Evolutionary conservation across 64 coral and sea anemone genomes (phyloP), one percentile per base, ranked within the genome.

Genomic region (Stichodactyla mertensii): DNA sequence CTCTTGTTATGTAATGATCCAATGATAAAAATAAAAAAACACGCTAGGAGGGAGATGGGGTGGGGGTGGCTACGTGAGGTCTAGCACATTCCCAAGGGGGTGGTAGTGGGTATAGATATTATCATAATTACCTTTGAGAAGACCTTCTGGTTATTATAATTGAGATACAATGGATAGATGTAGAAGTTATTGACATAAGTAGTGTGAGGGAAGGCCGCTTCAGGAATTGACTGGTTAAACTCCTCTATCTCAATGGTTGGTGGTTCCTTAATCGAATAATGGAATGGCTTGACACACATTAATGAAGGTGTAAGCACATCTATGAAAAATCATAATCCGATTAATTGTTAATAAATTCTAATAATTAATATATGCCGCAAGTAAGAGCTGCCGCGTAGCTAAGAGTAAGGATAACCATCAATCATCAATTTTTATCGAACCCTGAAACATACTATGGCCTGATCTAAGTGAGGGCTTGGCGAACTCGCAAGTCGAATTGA

Each of bases 131-230:
- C 96, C 91, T 98, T 98, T 61, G 91, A 87, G 82, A 92, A 98
- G 20, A 92, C 91, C 57, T 98, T 98, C 86, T 98, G 96, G 67
- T 87, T 98, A 52, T 88, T 92, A 64, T 88, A 98, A 86, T 92
- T 98, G 57, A 98, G 86, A 15, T 89, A 85, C 19, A 94, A 71
- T 6, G 96, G 96, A 58, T 98, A 98, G 45, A 98, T 85, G 26
- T 92, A 98, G 13, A 98, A 84, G 81, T 98, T 94, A 79, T 98
- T 98, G 22, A 92, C 88, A 52, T 98, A 98, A 12, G 87, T 78
- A 26, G 88, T 95, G 69, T 98, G 88, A 18, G 96, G 96, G 27
- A 92, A 87, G 9, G 93, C 96, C 5, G 96, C 96, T 28, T 94
- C 93, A 0, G 96, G 96, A 58, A 86, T 90, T 5, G 90, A 84